A percentile compares a stretch with the other conserved stretches of the same genome.
phyloP scores from a whole-genome alignment of 2,113 vertebrate genomes.

The Neodontobutis hainanensis region DNA sequence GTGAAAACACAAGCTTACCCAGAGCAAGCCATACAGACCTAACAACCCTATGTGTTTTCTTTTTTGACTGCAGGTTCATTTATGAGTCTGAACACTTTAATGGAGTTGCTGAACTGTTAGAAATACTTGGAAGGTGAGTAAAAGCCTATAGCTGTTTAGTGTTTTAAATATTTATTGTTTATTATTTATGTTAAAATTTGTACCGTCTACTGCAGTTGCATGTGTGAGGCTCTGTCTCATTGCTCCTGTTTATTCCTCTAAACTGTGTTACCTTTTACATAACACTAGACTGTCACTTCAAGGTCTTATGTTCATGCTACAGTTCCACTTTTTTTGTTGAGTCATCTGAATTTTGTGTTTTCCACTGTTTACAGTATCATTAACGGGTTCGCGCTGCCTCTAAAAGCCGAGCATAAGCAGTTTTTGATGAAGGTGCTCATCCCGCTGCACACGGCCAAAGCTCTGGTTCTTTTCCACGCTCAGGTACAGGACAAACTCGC shows the following conservation, averaged over 20 bases:
- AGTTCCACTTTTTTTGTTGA: not conserved
- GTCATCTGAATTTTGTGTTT: not conserved
- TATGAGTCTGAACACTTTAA: constrained; percentile 82
- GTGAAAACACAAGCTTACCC: no score
- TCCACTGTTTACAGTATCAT: constrained; percentile 88
- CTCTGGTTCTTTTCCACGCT: constrained; percentile 94
- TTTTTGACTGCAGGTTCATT: constrained; percentile 71
- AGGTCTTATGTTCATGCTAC: not conserved
- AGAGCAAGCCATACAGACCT: not conserved
- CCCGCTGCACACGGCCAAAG: constrained; percentile 96
- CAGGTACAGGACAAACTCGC: constrained; percentile 79
- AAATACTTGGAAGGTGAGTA: constrained; percentile 81
- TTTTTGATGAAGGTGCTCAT: constrained; percentile 99
- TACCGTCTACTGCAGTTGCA: no score
- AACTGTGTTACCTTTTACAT: not conserved
- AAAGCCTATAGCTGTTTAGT: not conserved
- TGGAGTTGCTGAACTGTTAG: constrained; percentile 78
- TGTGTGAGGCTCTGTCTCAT: not conserved
- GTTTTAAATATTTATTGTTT: no score
- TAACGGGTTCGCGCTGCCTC: constrained; percentile 97
- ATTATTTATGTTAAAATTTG: no score
- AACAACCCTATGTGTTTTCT: constrained; percentile 8
- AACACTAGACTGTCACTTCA: not conserved
- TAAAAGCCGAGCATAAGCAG: constrained; percentile 99
- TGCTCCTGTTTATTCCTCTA: not conserved